Conservation (phyloP, 2,888 invertebrate species). For the Drosophila limbata region DNA sequence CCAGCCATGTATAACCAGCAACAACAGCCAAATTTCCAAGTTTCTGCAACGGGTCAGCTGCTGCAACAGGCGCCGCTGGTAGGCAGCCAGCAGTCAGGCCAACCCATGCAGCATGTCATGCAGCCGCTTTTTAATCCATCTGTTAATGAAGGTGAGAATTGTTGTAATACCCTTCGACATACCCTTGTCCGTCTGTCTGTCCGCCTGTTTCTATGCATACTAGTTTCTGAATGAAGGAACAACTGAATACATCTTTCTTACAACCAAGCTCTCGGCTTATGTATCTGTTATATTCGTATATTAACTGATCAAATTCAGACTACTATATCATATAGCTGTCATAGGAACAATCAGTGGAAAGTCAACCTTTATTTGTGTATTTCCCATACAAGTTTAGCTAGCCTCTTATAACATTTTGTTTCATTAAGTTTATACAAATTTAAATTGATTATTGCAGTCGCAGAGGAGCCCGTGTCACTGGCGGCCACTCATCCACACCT, state of each 20-base stretch:
- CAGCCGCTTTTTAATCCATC: constrained; percentile 68
- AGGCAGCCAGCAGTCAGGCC: constrained; percentile 60
- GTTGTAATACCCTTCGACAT: neutral
- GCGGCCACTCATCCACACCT: constrained; percentile 84
- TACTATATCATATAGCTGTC: too few relatives aligned
- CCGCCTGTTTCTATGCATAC: neutral
- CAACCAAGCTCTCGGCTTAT: too few relatives aligned
- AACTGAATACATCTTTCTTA: too few relatives aligned
- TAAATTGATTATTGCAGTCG: constrained; percentile 45
- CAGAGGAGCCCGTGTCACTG: constrained; percentile 84
- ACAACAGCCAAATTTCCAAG: constrained; percentile 52
- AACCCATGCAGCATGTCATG: constrained; percentile 68
- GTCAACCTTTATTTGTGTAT: too few relatives aligned
- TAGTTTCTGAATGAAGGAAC: too few relatives aligned
- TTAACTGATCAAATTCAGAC: too few relatives aligned
- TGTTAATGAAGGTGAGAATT: constrained; percentile 67
- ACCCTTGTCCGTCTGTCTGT: neutral
- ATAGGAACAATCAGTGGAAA: too few relatives aligned
- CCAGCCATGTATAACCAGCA: constrained; percentile 67
- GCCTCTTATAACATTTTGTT: too few relatives aligned
- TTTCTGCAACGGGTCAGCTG: constrained; percentile 62
- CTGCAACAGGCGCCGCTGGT: constrained; percentile 65
- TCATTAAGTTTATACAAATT: neutral
- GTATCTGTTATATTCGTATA: too few relatives aligned
- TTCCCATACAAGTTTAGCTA: too few relatives aligned